Base-by-base conservation (phyloP, 1,140 invertebrate genomes). In the Pogonus chalceus region DNA sequence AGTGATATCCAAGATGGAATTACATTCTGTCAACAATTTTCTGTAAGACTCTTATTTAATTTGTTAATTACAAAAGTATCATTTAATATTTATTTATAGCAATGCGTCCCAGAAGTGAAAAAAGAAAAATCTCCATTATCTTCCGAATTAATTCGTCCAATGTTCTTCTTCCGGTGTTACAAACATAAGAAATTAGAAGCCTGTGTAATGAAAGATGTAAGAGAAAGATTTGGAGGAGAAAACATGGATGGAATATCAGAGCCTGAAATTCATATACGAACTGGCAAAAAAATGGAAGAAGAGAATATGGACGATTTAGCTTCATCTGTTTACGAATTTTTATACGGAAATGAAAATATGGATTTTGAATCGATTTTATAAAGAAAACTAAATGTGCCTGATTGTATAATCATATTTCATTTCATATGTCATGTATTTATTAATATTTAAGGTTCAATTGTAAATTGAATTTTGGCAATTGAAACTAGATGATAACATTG, bases 111-210 rank as follows among this genome's bases (percentile, higher is more conserved):
- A 2, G 80, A 83, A 51, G 70, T 77, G 4, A 78, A 80, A 39
- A 76, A 78, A 51, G 76, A 80, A 52, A 76, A 75, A 53, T 74
- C 76, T 1, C 77, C 76, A 0, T 65, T 81, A 0, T 79, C 79
- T 0, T 71, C 77, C 47, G 80, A 83, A 62, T 69, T 82, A 2
- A 74, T 80, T 37, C 72, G 76, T 26, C 79, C 80, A 0, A 81
- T 82, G 77, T 80, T 82, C 66, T 83, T 83, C 74, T 83, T 83
- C 71, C 74, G 79, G 53, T 83, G 81, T 62, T 83, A 83, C 61
- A 82, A 83, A 75, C 79, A 83, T 63, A 83, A 83, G 66, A 83
- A 83, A 64, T 58, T 83, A 14, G 81, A 83, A 65, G 79, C 81
- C 0, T 83, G 81, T 59, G 77, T 82, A 37, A 81, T 83, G 79